A percentile compares a stretch with the other conserved stretches of the same genome.
Evolutionary conservation across 2,113 vertebrate genomes (phyloP).

Genomic region (Limnothrissa miodon): DNA sequence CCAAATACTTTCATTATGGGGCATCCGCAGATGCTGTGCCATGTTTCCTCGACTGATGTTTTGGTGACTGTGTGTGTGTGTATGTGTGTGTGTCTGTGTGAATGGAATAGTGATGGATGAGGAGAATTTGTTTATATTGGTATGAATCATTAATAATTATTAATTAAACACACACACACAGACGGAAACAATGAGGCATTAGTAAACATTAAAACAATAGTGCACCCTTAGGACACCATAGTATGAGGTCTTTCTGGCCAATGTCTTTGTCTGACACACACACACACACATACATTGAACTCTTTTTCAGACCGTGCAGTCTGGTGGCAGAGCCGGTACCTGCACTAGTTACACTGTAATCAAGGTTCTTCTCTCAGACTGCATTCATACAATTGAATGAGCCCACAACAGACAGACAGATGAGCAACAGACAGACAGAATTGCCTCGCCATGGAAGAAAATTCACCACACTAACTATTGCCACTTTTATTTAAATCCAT

Average conservation of each 20-base stretch:
- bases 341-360: no score
- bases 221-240: background rate
- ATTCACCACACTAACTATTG: no score
- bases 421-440: no score
- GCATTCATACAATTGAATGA: no score
- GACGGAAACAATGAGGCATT: background rate
- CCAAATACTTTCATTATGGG: background rate
- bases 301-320: no score
- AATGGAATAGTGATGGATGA: background rate
- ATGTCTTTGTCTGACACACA: no score
- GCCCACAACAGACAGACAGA: no score
- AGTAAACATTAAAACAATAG: background rate
- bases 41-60: background rate
- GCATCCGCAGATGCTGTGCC: background rate
- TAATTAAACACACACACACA: background rate
- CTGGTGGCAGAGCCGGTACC: no score
- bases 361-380: no score
- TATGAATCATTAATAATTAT: background rate
- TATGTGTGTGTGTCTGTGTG: background rate
- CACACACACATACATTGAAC: background rate
- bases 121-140: background rate
- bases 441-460: no score
- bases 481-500: no score
- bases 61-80: background rate
- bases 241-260: background rate